Base-by-base conservation (phyloP, 2,113 vertebrate species). In the Callithrix jacchus region DNA sequence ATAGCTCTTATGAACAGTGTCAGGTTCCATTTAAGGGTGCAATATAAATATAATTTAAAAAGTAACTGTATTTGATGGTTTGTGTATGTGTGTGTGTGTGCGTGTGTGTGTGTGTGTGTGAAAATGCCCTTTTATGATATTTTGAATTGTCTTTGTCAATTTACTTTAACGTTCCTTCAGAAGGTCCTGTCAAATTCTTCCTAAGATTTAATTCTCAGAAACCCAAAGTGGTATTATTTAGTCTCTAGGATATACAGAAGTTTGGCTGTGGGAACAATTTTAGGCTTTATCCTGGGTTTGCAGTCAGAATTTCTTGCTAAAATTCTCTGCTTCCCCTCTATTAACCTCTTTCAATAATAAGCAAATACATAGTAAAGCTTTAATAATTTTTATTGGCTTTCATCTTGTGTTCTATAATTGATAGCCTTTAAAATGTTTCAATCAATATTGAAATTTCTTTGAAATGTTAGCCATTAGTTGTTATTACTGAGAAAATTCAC, bases 331-430 rank as follows among this genome's bases (percentile, higher is more conserved):
- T 87, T 96, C 64, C 70, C 86, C 86, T 97, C 83, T 94, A 58
- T 89, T 97, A 96, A 96, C 74, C 42, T 87, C 42, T 94, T 70
- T 68, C 32, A 49, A 68, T 88, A 91, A 85, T 77, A 83, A 77
- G 73, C 49, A 94, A 91, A 93, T 49, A 92, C 54, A 84, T 7
- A 89, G 47, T 17, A 91, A 94, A 89, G 3, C 47, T 94, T 93
- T 58, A 97, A 30, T 66, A 85, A 89, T 74, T 87, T 87, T n/a
- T 83, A 13, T 49, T 83, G 42, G 49, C 37, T 95, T 95, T 95
- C 40, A 40, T 93, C 80, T 66, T 84, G 32, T 83, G 70, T 6
- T 94, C 17, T 49, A 13, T 84, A 83, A 93, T 68, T 71, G 14
- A 77, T 90, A 70, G 49, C 25, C 37, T 96, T 95, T 56, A 45